phyloP scores from a whole-genome alignment of 2,888 invertebrate genomes.

The Shargacucullia verbasci region DNA sequence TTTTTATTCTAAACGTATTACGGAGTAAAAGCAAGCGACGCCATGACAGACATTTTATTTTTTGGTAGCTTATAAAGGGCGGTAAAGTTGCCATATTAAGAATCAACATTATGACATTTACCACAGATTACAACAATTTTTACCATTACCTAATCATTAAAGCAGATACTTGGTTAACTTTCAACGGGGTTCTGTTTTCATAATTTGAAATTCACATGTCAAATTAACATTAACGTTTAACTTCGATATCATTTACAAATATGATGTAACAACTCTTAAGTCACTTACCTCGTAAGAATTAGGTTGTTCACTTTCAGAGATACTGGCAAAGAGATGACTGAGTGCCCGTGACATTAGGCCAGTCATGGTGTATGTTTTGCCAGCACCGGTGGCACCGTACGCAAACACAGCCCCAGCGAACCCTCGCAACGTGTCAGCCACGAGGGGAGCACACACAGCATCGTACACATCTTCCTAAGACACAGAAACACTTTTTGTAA shows the following conservation, averaged over 20 bases:
- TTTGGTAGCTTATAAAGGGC: neutral
- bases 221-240: too few relatives aligned
- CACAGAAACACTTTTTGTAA: slow-evolving; percentile 4
- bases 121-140: neutral
- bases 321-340: slow-evolving; percentile 93
- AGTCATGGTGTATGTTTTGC: slow-evolving; percentile 98
- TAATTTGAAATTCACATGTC: too few relatives aligned
- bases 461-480: slow-evolving; percentile 94
- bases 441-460: slow-evolving; percentile 94
- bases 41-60: too few relatives aligned
- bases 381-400: slow-evolving; percentile 97
- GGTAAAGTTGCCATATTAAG: too few relatives aligned
- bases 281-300: slow-evolving; percentile 89
- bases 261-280: too few relatives aligned
- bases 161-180: too few relatives aligned
- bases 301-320: slow-evolving; percentile 89
- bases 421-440: slow-evolving; percentile 95
- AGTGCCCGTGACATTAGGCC: slow-evolving; percentile 97
- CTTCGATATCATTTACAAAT: too few relatives aligned
- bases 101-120: neutral
- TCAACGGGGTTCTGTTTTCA: too few relatives aligned
- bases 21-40: too few relatives aligned
- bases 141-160: too few relatives aligned
- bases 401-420: slow-evolving; percentile 99
- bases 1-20: too few relatives aligned